Base-by-base conservation (phyloP, 2,113 vertebrate species). In the Paracanthobrama guichenoti region DNA sequence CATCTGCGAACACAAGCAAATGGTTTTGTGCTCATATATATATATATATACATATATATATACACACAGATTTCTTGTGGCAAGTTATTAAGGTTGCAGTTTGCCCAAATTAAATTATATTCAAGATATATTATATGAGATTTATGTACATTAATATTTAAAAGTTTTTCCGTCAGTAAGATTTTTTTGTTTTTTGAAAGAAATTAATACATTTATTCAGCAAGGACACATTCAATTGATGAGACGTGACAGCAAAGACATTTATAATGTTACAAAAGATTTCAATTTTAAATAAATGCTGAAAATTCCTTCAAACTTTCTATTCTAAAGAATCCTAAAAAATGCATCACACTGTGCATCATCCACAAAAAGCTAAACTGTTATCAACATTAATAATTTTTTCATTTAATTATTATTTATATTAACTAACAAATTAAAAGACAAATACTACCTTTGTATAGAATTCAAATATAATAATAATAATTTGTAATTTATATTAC, bases 1-100 rank as follows among this genome's bases (percentile, higher is more conserved):
- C 91, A 94, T 97, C 98, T 99, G 94, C 28, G 84, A 86, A 86
- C n/a, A 81, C 11, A 59, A 26, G 55, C 53, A 59, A 8, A 11
- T 50, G 0, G 16, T 18, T 53, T 75, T 75, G 13, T 69, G 18
- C 42, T n/a, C n/a, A n/a, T n/a, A n/a, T n/a, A n/a, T n/a, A n/a
- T n/a, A n/a, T n/a, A n/a, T n/a, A n/a, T n/a, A n/a, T n/a, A n/a
- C n/a, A n/a, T n/a, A n/a, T n/a, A n/a, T n/a, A n/a, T n/a, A n/a
- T n/a, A n/a, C n/a, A n/a, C n/a, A n/a, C 31, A 5, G 16, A 48
- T 26, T 73, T 72, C 10, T 20, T 72, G 5, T 35, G 7, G 18
- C 0, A 35, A 20, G 64, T 67, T 22, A 39, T 5, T 69, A 39
- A 39, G n/a, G 8, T 39, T 67, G 64, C 2, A 66, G 26, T 66